phyloP scores from a whole-genome alignment of 2,797 vertebrate species.

The Sebastes itinus region DNA sequence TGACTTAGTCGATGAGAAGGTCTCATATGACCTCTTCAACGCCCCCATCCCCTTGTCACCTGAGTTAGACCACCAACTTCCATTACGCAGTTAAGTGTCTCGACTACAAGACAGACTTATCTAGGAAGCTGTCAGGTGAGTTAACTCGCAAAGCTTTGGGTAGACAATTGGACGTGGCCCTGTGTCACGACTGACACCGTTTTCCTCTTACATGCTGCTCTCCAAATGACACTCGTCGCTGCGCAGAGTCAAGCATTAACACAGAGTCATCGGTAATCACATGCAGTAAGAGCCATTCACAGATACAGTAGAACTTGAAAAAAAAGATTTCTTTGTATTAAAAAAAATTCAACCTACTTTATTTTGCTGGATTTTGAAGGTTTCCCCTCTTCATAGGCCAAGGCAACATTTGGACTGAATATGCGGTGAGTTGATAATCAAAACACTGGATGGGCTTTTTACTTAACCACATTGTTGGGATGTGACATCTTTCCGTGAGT shows the following conservation, averaged over 20 bases:
- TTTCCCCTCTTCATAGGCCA: not conserved
- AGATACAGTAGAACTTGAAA: conserved; percentile 3
- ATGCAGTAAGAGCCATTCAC: conserved; percentile 23
- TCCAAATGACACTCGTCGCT: conserved; percentile 65
- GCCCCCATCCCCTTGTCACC: conserved; percentile 76
- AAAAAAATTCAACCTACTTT: not conserved
- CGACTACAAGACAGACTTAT: conserved; percentile 78
- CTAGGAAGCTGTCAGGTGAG: conserved; percentile 80
- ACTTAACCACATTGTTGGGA: conserved; percentile 32
- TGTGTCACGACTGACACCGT: conserved; percentile 74
- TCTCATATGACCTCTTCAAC: conserved; percentile 72
- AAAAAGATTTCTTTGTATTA: not conserved
- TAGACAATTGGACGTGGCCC: conserved; percentile 78
- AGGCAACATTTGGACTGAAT: conserved; percentile 3
- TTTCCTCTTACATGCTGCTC: conserved; percentile 59
- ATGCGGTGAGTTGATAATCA: conserved; percentile 13
- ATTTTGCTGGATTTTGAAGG: not conserved
- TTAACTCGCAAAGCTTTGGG: conserved; percentile 74
- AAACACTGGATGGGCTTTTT: conserved; percentile 20
- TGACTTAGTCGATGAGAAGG: conserved; percentile 71
- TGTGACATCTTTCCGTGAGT: conserved; percentile 25
- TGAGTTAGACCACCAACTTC: conserved; percentile 77
- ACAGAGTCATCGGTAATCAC: conserved; percentile 55
- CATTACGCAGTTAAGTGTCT: conserved; percentile 75
- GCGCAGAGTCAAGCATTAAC: conserved; percentile 56